Percentiles rank a stretch among this genome's conserved stretches.
Evolutionary conservation across 2,113 vertebrate genomes (phyloP).

Genomic region (Aviceda subcristata): DNA sequence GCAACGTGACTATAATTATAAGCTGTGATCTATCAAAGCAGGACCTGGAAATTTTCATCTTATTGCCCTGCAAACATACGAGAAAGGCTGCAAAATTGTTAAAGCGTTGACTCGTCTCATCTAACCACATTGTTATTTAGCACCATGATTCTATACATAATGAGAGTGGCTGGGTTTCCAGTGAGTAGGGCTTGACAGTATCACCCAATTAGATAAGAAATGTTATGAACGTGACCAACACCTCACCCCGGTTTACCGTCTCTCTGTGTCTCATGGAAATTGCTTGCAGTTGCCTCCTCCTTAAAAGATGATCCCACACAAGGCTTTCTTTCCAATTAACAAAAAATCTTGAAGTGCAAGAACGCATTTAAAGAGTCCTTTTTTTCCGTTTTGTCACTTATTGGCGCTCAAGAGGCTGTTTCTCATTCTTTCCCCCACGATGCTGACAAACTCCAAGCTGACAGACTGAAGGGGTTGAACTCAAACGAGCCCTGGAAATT

Average conservation of each 20-base stretch:
- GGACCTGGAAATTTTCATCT: slow-evolving; percentile 22
- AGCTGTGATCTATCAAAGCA: background rate
- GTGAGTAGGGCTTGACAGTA: background rate
- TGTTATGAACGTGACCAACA: background rate
- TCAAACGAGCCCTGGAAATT: background rate
- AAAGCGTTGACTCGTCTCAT: background rate
- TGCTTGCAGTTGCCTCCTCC: background rate
- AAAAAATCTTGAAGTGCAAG: background rate
- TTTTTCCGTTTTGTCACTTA: background rate
- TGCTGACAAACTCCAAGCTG: background rate
- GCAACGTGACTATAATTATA: slow-evolving; percentile 37
- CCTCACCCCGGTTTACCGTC: background rate
- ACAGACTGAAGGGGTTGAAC: background rate
- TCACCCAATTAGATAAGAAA: background rate
- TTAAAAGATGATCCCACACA: background rate
- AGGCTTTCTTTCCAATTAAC: background rate
- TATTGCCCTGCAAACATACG: background rate
- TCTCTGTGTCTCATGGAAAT: background rate
- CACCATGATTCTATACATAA: background rate
- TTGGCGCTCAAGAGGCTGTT: background rate
- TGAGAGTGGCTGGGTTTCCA: background rate
- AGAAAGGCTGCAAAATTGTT: background rate
- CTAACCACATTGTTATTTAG: background rate
- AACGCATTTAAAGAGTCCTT: background rate
- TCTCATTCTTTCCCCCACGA: background rate